Percentiles rank a stretch among this genome's conserved stretches.
Conservation (phyloP, 2,113 vertebrate species). For the Neotragus pygmaeus region DNA sequence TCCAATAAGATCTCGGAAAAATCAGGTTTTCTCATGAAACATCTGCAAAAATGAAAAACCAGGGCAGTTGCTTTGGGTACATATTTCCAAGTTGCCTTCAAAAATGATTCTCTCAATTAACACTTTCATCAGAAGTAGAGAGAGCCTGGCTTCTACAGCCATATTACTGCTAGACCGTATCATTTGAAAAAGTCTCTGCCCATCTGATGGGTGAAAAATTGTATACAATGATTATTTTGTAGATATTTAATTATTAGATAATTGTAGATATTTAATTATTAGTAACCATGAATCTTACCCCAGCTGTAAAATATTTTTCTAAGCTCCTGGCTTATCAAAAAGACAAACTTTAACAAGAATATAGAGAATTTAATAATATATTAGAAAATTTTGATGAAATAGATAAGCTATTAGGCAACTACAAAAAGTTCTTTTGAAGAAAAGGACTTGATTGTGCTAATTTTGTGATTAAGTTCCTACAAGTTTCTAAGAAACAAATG, state of each 20-base stretch:
- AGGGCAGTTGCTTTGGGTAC: constrained; percentile 4
- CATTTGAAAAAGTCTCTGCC: neutral
- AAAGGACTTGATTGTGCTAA: neutral
- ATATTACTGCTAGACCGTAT: rapidly evolving
- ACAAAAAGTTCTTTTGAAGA: neutral
- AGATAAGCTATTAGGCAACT: neutral
- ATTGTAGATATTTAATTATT: neutral
- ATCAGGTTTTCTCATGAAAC: constrained; percentile 59
- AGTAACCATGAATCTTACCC: neutral
- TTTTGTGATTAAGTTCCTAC: neutral
- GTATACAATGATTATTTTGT: neutral
- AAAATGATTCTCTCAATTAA: neutral
- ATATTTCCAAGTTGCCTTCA: constrained; percentile 27
- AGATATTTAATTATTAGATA: no score
- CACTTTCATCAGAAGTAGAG: neutral
- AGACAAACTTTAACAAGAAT: neutral
- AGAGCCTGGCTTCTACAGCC: rapidly evolving
- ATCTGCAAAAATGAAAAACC: constrained; percentile 48
- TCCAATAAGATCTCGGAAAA: constrained; percentile 62
- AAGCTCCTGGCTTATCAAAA: neutral
- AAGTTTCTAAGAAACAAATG: neutral
- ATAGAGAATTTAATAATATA: neutral
- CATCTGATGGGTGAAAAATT: neutral
- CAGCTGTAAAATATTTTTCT: neutral
- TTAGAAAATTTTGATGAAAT: neutral